Percentiles rank a stretch among this genome's conserved stretches.
phyloP scores from a whole-genome alignment of 30 jellyfish, hydroid and myxozoan species.

The Hydractinia echinata region DNA sequence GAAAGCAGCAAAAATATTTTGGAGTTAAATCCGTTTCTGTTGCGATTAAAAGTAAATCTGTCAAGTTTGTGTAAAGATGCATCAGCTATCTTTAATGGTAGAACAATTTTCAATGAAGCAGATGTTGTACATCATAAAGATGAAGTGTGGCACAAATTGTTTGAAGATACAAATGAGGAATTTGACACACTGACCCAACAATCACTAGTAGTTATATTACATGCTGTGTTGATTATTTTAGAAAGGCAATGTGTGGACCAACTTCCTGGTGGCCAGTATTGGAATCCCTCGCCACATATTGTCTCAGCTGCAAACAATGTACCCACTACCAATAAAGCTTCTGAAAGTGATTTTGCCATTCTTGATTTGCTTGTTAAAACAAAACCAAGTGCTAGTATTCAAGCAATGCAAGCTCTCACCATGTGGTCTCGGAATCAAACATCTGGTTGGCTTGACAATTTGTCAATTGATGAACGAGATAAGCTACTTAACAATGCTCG shows the following conservation, averaged over 20 bases:
- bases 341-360: too few species aligned
- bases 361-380: too few species aligned
- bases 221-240: constrained; percentile 24
- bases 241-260: constrained; percentile 65
- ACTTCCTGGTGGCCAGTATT: constrained; percentile 58
- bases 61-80: constrained; percentile 22
- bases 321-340: too few species aligned
- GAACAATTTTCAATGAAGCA: constrained; percentile 5
- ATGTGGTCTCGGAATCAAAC: too few species aligned
- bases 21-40: constrained; percentile 30
- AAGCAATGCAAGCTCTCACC: too few species aligned
- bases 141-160: constrained; percentile 21
- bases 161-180: constrained; percentile 37
- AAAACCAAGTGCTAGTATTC: too few species aligned
- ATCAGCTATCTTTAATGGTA: not conserved
- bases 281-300: constrained; percentile 26
- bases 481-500: too few species aligned
- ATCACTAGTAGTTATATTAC: constrained; percentile 26
- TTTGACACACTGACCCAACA: constrained; percentile 41
- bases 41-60: not conserved
- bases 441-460: too few species aligned
- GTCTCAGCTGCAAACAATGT: too few species aligned
- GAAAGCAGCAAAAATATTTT: constrained; percentile 1
- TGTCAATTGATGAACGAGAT: too few species aligned
- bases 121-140: constrained; percentile 27